phyloP scores from a whole-genome alignment of 2,888 invertebrate genomes.

The Tholera decimalis region DNA sequence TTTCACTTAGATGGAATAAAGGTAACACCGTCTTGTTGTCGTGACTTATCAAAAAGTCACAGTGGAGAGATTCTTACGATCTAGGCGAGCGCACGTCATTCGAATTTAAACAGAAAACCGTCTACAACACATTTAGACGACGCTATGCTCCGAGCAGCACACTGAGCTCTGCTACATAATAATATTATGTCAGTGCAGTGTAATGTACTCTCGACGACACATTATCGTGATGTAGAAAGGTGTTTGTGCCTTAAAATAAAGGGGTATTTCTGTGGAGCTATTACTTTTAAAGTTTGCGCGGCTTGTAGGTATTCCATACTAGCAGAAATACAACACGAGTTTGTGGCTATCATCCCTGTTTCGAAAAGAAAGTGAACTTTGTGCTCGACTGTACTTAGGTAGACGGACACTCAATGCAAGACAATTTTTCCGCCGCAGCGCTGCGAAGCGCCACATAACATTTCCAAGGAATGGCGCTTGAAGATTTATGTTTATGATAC shows the following conservation, averaged over 20 bases:
- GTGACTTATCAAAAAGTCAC: too few species aligned
- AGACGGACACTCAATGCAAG: slow-evolving; percentile 60
- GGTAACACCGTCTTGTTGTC: too few species aligned
- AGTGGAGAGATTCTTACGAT: too few species aligned
- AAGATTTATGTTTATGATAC: slow-evolving; percentile 81
- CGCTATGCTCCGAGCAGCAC: slow-evolving; percentile 61
- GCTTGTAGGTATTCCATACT: slow-evolving; percentile 37
- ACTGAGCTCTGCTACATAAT: slow-evolving; percentile 66
- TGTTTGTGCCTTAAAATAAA: slow-evolving; percentile 67
- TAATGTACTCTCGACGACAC: slow-evolving; percentile 72
- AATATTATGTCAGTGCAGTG: slow-evolving; percentile 71
- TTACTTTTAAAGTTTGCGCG: slow-evolving; percentile 58
- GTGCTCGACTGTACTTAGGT: slow-evolving; percentile 50
- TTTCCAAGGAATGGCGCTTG: slow-evolving; percentile 72
- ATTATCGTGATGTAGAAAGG: slow-evolving; percentile 69
- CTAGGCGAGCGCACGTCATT: too few species aligned
- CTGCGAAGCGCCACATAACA: slow-evolving; percentile 73
- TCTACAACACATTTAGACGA: too few species aligned
- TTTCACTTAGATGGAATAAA: too few species aligned
- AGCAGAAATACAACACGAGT: slow-evolving; percentile 51
- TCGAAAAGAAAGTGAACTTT: slow-evolving; percentile 57
- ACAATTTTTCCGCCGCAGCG: slow-evolving; percentile 70
- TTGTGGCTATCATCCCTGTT: slow-evolving; percentile 46
- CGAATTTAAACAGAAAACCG: too few species aligned
- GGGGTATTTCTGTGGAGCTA: slow-evolving; percentile 62